phyloP scores from a whole-genome alignment of 2,113 vertebrate species.

The Beaufortia kweichowensis region DNA sequence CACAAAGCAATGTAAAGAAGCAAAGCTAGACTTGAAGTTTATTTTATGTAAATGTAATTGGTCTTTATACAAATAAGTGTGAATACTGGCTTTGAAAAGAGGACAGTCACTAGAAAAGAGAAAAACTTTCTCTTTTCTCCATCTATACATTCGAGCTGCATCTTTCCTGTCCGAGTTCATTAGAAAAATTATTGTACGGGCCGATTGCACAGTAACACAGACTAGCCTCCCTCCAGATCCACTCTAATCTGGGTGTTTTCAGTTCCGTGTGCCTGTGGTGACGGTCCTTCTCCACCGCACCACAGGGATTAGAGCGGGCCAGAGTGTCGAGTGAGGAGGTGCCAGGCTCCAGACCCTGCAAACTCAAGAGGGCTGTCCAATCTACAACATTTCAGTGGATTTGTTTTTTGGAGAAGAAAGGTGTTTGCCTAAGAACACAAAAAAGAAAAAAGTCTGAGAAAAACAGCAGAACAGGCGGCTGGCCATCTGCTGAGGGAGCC shows the following conservation, averaged over 20 bases:
- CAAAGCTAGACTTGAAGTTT: neutral
- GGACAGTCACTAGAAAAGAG: slow-evolving; percentile 40
- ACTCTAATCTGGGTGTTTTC: slow-evolving; percentile 79
- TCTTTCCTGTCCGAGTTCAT: slow-evolving; percentile 86
- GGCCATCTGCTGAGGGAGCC: slow-evolving; percentile 44
- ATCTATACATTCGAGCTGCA: slow-evolving; percentile 63
- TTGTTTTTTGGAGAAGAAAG: slow-evolving; percentile 26
- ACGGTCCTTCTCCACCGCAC: slow-evolving; percentile 34
- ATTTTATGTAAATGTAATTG: too few species aligned
- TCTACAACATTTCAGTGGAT: slow-evolving; percentile 13
- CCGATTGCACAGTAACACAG: slow-evolving; percentile 70
- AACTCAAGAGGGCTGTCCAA: slow-evolving; percentile 9
- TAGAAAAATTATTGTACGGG: slow-evolving; percentile 91
- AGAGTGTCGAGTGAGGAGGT: slow-evolving; percentile 23
- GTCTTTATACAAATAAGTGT: too few species aligned
- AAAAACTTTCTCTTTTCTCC: slow-evolving; percentile 49
- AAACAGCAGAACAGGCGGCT: slow-evolving; percentile 38
- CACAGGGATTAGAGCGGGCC: slow-evolving; percentile 50
- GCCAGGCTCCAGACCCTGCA: neutral
- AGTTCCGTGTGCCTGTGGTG: slow-evolving; percentile 45
- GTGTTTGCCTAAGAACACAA: slow-evolving; percentile 22
- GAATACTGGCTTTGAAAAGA: neutral
- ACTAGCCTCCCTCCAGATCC: slow-evolving; percentile 75
- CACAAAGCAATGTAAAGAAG: neutral
- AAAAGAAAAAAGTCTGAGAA: slow-evolving; percentile 5